Percentiles rank a stretch among this genome's conserved stretches.
These are phyloP conservation scores for Parotia lawesii DNA, from an alignment of 2,113 vertebrate genomes.

Conservation along the genomic window DNA sequence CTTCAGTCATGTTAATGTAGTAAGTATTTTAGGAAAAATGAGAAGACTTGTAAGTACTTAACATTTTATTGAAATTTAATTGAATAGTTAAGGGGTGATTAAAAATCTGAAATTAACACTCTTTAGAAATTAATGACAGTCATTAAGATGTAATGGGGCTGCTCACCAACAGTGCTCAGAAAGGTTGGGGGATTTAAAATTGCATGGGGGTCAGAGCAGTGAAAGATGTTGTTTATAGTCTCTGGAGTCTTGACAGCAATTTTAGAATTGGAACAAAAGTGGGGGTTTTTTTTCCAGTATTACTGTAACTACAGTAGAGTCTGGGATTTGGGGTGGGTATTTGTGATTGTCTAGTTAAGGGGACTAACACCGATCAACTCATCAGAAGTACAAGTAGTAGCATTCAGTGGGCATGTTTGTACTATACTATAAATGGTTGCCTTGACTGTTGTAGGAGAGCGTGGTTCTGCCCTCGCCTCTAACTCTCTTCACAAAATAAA, in stretches of 20 bases:
- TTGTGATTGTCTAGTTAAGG: conserved; percentile 64
- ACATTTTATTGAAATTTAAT: conserved; percentile 94
- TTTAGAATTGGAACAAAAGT: conserved; percentile 79
- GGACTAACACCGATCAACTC: neutral
- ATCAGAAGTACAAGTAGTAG: neutral
- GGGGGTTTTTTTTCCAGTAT: conserved; percentile 67
- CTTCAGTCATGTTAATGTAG: conserved; percentile 79
- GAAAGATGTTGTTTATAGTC: conserved; percentile 84
- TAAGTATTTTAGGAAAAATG: conserved; percentile 88
- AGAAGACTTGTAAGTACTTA: conserved; percentile 87
- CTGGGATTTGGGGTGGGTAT: conserved; percentile 49
- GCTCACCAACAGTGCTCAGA: conserved; percentile 82
- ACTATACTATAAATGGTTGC: neutral
- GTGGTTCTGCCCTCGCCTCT: neutral
- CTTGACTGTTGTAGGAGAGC: neutral
- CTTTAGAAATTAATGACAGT: conserved; percentile 90
- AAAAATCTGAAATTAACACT: conserved; percentile 95
- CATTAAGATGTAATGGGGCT: conserved; percentile 94
- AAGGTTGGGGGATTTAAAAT: conserved; percentile 88
- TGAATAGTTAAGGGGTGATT: conserved; percentile 92
- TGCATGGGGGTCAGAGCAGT: conserved; percentile 86
- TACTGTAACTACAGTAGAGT: conserved; percentile 70
- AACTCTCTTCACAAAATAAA: conserved; percentile 61
- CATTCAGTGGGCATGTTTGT: neutral
- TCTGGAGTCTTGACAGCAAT: conserved; percentile 79